Base-by-base conservation (phyloP, 2,113 vertebrate species). In the Ammospiza caudacuta region DNA sequence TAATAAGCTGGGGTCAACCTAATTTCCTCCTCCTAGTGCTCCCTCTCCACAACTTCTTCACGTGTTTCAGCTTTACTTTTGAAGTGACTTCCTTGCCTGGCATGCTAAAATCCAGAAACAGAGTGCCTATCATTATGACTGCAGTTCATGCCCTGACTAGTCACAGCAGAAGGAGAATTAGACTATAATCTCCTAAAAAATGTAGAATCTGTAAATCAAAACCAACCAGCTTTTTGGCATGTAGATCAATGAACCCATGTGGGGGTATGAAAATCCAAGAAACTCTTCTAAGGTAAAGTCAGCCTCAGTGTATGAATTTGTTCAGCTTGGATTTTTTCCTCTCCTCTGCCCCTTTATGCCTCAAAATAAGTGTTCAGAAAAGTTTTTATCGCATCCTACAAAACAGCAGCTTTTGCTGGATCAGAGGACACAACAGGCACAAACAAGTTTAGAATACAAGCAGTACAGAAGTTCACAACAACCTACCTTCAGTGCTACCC, bases 191-290 rank as follows among this genome's bases (percentile, higher is more conserved):
- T 77, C 82, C 78, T 91, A 88, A 97, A 96, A 83, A 96, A 94
- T 77, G 92, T 80, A 93, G 76, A 95, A 95, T 95, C 93, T 77
- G 92, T 96, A 94, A 85, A 95, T 90, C 79, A 95, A 96, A 95
- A 94, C 68, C 79, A 93, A 83, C 24, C 75, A 81, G 59, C 73
- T 46, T 79, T 94, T 75, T 95, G 93, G 82, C 91, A 44, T 41
- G 90, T 52, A 94, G 70, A 95, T 92, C 93, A 91, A 89, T 89
- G 78, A 91, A 91, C 27, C 1, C 2, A 10, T 78, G 41, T 24
- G 46, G 37, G 61, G 61, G 16, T 55, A 84, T 43, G 58, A 90
- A 96, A 95, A 88, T 68, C 47, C 78, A 83, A 92, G 55, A 15
- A 47, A 55, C 66, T 91, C 78, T 72, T 84, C 77, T 75, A 69